These are phyloP conservation scores for Mastigias papua DNA, from an alignment of 30 jellyfish, hydroid and myxozoan genomes.

Conservation along the genomic window DNA sequence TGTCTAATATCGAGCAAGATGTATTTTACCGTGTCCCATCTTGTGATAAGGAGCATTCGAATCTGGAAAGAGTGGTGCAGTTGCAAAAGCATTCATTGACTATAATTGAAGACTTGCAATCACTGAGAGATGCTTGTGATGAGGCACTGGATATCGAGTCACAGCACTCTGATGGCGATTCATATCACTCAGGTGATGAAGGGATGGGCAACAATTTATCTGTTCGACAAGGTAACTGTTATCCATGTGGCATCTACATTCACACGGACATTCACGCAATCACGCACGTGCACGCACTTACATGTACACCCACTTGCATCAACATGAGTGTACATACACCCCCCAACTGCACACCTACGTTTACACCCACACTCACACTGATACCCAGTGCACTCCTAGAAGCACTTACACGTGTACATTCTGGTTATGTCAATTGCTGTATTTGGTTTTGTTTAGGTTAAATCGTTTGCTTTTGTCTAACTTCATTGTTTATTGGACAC, in stretches of 20 bases:
- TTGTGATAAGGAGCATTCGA: not conserved
- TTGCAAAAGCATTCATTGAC: not conserved
- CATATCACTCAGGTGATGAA: constrained; percentile 18
- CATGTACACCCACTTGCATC: not conserved
- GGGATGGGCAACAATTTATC: not conserved
- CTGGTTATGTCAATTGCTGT: too few relatives aligned
- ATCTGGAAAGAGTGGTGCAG: constrained; percentile 6
- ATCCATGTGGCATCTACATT: not conserved
- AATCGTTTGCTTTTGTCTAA: too few relatives aligned
- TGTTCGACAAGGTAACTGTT: constrained; percentile 7
- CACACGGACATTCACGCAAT: not conserved
- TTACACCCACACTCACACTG: too few relatives aligned
- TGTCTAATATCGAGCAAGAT: constrained; percentile 33
- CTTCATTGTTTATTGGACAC: too few relatives aligned
- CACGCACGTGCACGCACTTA: not conserved
- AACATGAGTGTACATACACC: too few relatives aligned
- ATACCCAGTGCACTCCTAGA: too few relatives aligned
- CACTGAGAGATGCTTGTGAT: constrained; percentile 1
- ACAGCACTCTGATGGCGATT: constrained; percentile 13
- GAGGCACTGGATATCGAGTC: not conserved
- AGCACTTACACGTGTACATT: too few relatives aligned
- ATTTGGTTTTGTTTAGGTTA: too few relatives aligned
- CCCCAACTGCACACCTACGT: too few relatives aligned
- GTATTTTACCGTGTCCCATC: constrained; percentile 9
- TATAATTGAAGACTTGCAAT: not conserved